Base-by-base conservation (phyloP, 2,113 vertebrate species). In the Gymnogyps californianus region DNA sequence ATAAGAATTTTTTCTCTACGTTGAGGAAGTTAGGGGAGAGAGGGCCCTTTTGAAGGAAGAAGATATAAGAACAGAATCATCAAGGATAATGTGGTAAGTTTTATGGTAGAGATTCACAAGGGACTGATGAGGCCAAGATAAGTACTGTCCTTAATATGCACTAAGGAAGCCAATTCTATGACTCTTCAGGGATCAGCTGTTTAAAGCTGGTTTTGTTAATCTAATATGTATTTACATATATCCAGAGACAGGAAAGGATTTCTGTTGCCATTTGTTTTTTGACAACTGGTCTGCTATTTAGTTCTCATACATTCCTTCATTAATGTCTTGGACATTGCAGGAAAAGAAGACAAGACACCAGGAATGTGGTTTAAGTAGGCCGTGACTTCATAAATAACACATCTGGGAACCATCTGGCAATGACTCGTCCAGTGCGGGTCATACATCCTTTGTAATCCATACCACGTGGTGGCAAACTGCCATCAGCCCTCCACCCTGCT, bases 351-450 rank as follows among this genome's bases (percentile, higher is more conserved):
- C 90, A 96, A 96, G 97, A 94, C 95, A 96, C 87, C 75, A 94
- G 96, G 93, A 97, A 97, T 96, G 96, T 92, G 90, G 95, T 95
- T 97, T 96, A 95, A 97, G 95, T 95, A 97, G 95, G 85, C 95
- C n/a, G 8, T 96, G 96, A 97, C 93, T 97, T 96, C 96, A 96
- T 97, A 96, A 97, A 96, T 97, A 97, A 97, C 93, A 95, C 97
- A 97, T 97, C 96, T 96, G 96, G 95, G 96, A 97, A 94, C 95
- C 96, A 96, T 96, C 97, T 97, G 97, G 95, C 85, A 96, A 70
- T 88, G 96, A 74, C 85, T 96, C 75, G 90, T 94, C 96, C 96
- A 91, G 85, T 80, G 79, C 92, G 96, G 95, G 96, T 96, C 95
- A 92, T 96, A 88, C 93, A 95, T 94, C 85, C 96, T 96, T 96